phyloP scores from a whole-genome alignment of 2,113 vertebrate species.

The Silurus glanis region DNA sequence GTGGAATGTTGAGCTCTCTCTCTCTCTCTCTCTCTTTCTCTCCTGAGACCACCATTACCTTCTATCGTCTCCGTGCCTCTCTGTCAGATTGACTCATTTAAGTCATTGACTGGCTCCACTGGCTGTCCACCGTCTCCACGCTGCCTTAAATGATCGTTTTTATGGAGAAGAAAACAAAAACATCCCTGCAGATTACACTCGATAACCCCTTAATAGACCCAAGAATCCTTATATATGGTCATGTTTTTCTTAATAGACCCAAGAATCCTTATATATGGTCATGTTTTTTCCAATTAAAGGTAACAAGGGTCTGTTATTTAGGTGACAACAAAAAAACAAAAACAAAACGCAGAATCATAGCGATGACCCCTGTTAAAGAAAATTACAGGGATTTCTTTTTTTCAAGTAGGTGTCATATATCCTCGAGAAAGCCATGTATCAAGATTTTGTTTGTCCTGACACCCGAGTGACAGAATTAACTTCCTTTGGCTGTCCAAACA shows the following conservation, averaged over 20 bases:
- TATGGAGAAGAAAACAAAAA: constrained; percentile 22
- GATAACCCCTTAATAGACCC: not conserved
- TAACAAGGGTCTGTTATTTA: not conserved
- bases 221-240: not conserved
- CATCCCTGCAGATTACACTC: not conserved
- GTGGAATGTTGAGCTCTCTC: not conserved
- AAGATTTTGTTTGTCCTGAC: not conserved
- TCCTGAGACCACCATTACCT: not conserved
- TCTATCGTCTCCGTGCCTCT: constrained; percentile 31
- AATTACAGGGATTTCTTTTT: not conserved
- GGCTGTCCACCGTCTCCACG: not conserved
- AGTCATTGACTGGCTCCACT: constrained; percentile 38
- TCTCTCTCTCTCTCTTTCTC: not conserved
- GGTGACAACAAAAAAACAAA: not conserved
- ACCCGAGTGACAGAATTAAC: not conserved
- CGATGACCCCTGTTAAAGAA: not conserved
- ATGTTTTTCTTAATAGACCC: not conserved
- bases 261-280: not conserved
- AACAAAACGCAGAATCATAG: not conserved
- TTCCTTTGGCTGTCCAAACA: not conserved
- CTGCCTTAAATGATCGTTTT: constrained; percentile 5
- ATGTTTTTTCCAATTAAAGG: not conserved
- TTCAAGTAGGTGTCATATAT: not conserved
- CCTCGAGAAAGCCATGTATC: not conserved
- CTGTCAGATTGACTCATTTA: constrained; percentile 46